Base-by-base conservation (phyloP, 92 coral and sea anemone genomes). In the Pocillopora grandis region DNA sequence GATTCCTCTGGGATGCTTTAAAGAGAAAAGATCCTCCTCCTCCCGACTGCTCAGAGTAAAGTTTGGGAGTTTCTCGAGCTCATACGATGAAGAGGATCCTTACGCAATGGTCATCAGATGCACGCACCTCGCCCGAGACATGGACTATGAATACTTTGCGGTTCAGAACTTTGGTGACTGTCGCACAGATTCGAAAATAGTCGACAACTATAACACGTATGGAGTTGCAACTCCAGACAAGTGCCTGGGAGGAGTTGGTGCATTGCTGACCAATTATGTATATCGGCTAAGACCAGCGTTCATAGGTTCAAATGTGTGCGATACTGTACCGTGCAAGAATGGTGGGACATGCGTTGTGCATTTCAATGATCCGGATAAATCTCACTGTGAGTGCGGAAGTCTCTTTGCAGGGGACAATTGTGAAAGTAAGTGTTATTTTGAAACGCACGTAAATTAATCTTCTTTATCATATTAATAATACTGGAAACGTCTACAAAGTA, bases 231-330 rank as follows among this genome's bases (percentile, higher is more conserved):
- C 37, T 19, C 35, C 85, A 70, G 77, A 58, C 58, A 71, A 71
- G 60, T 81, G 85, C 56, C 69, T 58, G n/a, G 78, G 85, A 70
- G 85, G 78, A n/a, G 85, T 81, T n/a, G 85, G 85, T 59, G 85
- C 78, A 6, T 2, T 14, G 19, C 42, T 16, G 1, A 59, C 78
- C 3, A 81, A 81, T 69, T 81, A 33, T 23, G 78, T 81, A 20
- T 81, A 81, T 37, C 78, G 85, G 17, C 58, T 71, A 17, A 81
- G 78, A 21, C 77, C 78, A 31, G 78, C 70, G 5, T 48, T n/a
- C 16, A 42, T 58, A 69, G 59, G 85, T 59, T 59, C 83, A 79
- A 79, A 79, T 62, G 83, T 56, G 63, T 79, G 83, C 70, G 74
- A 79, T 62, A 79, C 73, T n/a, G 10, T 48, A 33, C 73, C 83